Evolutionary conservation across 2,888 invertebrate genomes (phyloP), one percentile per base, ranked within the genome.

Genomic region (Pharmacophagus antenor): DNA sequence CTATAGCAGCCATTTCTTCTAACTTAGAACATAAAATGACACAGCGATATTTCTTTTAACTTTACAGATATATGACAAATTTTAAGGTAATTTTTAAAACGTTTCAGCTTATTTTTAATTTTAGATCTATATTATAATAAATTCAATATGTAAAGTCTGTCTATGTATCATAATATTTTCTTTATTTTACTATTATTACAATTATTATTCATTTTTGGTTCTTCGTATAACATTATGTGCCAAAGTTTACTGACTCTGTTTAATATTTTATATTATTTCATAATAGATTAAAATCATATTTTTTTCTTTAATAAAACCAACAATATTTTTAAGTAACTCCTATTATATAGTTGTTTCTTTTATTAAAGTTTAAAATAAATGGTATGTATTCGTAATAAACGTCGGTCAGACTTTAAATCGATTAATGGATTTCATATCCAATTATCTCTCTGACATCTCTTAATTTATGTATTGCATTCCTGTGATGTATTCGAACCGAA

Each of bases 401-500:
- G 31, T 31, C 12, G 10, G 10, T 10, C 31, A 10, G 31, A 10
- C 2, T 31, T 12, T 12, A 15, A 3, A 15, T 31, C 12, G 8
- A 3, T 12, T 12, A 31, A 12, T 31, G 12, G 10, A 10, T 31
- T 10, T 31, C 15, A 31, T 31, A 3, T 1, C 31, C n/a, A n/a
- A n/a, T n/a, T 25, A 25, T 25, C 4, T 25, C 23, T 3, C 12
- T 12, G 3, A 8, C 15, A 10, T 31, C 31, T 31, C 12, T 31
- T 10, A 31, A 10, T 31, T 31, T 31, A 31, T 31, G 12, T 42
- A 17, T 42, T 42, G 42, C 17, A 42, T 42, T 42, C 5, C 7
- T 20, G 12, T 7, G 31, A 47, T 58, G 41, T 21, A 44, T 42
- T 18, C n/a, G 10, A 25, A 12, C 27, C 25, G 56, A 25, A 27